These are phyloP conservation scores for Perognathus longimembris DNA, from an alignment of 2,113 vertebrate genomes.

Conservation along the genomic window DNA sequence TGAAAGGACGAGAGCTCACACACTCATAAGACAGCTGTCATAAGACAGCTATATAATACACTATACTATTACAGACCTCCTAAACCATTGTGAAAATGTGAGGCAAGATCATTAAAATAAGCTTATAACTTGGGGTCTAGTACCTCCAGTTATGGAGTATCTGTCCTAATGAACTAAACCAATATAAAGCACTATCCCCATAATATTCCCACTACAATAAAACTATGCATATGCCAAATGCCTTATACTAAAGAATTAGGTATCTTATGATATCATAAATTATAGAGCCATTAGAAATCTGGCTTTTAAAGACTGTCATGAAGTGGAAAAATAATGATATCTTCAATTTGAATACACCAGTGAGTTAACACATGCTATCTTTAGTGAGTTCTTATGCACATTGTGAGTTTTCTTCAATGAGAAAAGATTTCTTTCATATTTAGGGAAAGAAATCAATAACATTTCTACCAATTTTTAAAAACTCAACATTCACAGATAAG, in stretches of 20 bases:
- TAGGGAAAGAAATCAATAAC: not conserved
- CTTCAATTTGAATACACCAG: not conserved
- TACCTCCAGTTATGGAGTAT: not conserved
- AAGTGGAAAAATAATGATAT: not conserved
- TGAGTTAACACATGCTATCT: not conserved
- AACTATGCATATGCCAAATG: not conserved
- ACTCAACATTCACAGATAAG: not conserved
- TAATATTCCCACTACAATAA: not conserved
- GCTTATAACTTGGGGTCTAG: not conserved
- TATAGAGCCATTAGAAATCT: not conserved
- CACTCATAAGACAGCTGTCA: too few relatives aligned
- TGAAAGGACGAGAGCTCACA: not conserved
- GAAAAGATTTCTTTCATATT: not conserved
- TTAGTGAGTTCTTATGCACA: not conserved
- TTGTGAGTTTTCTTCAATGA: not conserved
- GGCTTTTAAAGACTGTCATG: conserved; percentile 11
- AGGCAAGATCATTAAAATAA: not conserved
- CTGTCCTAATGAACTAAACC: not conserved
- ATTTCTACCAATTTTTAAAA: not conserved
- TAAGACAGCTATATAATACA: not conserved
- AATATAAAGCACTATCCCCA: not conserved
- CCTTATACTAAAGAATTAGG: not conserved
- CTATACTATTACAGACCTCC: not conserved
- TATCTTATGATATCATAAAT: not conserved
- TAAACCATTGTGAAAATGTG: not conserved